A percentile compares a stretch with the other conserved stretches of the same genome.
These are phyloP conservation scores for Cinara cedri DNA, from an alignment of 2,888 invertebrate species.

Conservation along the genomic window DNA sequence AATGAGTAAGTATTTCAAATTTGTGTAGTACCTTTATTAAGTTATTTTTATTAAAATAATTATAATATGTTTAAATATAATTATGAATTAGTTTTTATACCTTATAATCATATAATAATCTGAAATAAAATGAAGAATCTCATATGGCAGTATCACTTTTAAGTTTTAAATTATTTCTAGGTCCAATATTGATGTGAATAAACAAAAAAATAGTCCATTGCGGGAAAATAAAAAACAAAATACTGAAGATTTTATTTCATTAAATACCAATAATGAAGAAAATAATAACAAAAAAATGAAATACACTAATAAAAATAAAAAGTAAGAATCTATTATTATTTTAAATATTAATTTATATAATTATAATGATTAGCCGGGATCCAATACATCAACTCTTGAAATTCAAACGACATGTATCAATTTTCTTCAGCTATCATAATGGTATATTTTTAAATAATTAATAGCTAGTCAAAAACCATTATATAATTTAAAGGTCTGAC, in stretches of 20 bases:
- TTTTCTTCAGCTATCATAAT: no score
- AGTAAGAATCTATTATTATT: constrained; percentile 57
- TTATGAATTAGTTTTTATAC: not conserved
- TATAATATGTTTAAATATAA: not conserved
- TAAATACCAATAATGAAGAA: constrained; percentile 62
- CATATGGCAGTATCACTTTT: no score
- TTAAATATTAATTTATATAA: not conserved
- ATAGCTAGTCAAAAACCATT: no score
- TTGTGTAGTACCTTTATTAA: not conserved
- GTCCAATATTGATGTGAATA: constrained; percentile 20
- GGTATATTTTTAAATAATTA: no score
- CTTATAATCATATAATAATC: not conserved
- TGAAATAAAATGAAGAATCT: no score
- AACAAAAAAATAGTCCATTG: constrained; percentile 44
- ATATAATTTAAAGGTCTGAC: no score
- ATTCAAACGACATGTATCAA: no score
- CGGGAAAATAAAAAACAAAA: constrained; percentile 61
- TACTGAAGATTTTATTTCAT: constrained; percentile 66
- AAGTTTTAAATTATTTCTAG: constrained; percentile 6
- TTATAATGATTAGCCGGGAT: no score
- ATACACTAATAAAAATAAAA: constrained; percentile 58
- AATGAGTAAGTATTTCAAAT: constrained; percentile 34
- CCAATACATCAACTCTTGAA: no score
- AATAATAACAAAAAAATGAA: constrained; percentile 56
- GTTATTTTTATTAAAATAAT: not conserved